Conservation (phyloP, 2,113 vertebrate genomes). For the Apeltes quadracus region DNA sequence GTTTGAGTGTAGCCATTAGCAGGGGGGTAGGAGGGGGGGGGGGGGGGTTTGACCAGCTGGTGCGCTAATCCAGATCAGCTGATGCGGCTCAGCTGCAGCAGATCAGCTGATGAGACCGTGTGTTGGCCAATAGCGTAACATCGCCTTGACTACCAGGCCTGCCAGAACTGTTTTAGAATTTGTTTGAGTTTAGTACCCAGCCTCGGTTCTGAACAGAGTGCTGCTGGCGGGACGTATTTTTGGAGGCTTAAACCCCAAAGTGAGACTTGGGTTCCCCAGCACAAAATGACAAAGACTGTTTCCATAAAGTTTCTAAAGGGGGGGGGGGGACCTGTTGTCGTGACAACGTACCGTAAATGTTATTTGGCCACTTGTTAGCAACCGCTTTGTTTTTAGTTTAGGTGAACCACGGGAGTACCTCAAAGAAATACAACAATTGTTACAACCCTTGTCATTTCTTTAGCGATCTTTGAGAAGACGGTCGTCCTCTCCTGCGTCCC, state of each 20-base stretch:
- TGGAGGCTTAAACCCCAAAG: not conserved
- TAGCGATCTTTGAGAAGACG: not conserved
- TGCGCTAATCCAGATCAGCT: no score
- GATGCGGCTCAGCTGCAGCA: no score
- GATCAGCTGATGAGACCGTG: no score
- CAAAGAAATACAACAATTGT: not conserved
- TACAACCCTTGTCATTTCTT: constrained; percentile 13
- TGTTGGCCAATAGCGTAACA: no score
- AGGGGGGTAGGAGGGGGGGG: no score
- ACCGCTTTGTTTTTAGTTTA: not conserved
- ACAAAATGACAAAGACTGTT: not conserved
- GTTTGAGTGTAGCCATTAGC: no score
- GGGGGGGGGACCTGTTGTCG: not conserved
- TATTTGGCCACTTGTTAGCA: not conserved
- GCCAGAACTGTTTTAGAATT: no score
- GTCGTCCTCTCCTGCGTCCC: not conserved
- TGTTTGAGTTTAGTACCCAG: constrained; percentile 28
- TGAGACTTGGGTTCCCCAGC: not conserved
- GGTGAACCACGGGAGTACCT: no score
- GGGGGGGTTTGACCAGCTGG: no score
- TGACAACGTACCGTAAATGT: not conserved
- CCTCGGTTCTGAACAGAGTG: constrained; percentile 32
- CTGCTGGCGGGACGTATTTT: not conserved
- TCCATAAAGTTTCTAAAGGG: not conserved
- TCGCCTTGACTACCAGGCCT: no score